Evolutionary conservation across 1,140 invertebrate species (phyloP).

Genomic region (Drosophila paulistorum): DNA sequence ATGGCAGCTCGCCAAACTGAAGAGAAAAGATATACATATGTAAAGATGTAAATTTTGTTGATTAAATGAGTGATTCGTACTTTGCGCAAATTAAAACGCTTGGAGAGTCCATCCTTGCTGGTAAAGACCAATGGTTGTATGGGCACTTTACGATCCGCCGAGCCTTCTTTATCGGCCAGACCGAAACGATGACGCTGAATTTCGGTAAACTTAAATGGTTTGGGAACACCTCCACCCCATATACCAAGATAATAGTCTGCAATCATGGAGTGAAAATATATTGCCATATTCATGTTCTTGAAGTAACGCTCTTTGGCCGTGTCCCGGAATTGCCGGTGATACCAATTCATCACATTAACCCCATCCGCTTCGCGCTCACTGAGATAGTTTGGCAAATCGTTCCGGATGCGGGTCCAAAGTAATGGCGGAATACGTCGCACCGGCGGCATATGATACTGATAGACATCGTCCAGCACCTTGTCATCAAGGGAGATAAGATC

Average conservation of each 20-base stretch:
- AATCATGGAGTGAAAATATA: slow-evolving; percentile 98
- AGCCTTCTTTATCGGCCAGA: slow-evolving; percentile 94
- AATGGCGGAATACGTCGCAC: slow-evolving; percentile 96
- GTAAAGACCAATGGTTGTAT: slow-evolving; percentile 97
- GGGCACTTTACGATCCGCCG: slow-evolving; percentile 97
- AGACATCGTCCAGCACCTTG: slow-evolving; percentile 97
- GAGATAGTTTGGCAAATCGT: slow-evolving; percentile 97
- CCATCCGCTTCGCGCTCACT: slow-evolving; percentile 98
- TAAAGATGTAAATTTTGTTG: no score
- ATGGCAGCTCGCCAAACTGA: slow-evolving; percentile 97
- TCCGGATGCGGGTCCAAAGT: slow-evolving; percentile 97
- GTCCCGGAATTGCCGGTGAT: slow-evolving; percentile 97
- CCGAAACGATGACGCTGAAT: slow-evolving; percentile 92
- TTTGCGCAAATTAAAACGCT: slow-evolving; percentile 94
- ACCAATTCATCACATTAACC: slow-evolving; percentile 98
- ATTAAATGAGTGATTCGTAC: slow-evolving; percentile 79
- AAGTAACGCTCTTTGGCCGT: slow-evolving; percentile 97
- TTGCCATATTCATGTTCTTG: slow-evolving; percentile 97
- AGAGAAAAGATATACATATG: not conserved
- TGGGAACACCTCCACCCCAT: slow-evolving; percentile 96
- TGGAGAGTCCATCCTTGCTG: slow-evolving; percentile 92
- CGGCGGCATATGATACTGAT: slow-evolving; percentile 98
- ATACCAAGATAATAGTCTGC: slow-evolving; percentile 99
- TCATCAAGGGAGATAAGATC: slow-evolving; percentile 97
- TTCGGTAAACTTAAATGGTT: slow-evolving; percentile 98